Percentiles rank a stretch among this genome's conserved stretches.
Conservation (phyloP, 1,140 invertebrate genomes). For the Arion vulgaris region DNA sequence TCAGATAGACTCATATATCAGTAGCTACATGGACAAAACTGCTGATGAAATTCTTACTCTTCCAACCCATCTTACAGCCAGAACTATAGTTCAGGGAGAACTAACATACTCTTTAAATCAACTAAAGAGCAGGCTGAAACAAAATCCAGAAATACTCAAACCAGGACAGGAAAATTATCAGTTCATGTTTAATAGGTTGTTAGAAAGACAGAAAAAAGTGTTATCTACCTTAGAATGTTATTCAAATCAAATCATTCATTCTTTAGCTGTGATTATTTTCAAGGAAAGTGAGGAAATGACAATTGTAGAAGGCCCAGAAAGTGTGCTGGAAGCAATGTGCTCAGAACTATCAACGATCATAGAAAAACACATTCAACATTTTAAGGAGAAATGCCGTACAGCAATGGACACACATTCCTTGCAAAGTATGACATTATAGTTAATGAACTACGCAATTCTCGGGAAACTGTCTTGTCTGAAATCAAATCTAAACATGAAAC, state of each 20-base stretch:
- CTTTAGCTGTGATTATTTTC: constrained; percentile 48
- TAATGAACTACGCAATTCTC: constrained; percentile 36
- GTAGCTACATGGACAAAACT: constrained; percentile 53
- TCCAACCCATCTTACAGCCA: constrained; percentile 59
- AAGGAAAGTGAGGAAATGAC: constrained; percentile 53
- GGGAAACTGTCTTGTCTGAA: constrained; percentile 35
- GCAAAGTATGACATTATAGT: constrained; percentile 48
- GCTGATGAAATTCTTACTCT: constrained; percentile 52
- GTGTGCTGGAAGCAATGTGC: constrained; percentile 49
- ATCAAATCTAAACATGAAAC: constrained; percentile 41
- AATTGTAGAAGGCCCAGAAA: constrained; percentile 48
- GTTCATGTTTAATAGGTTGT: constrained; percentile 56
- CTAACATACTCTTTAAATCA: constrained; percentile 61
- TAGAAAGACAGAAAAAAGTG: constrained; percentile 50
- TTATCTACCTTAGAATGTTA: constrained; percentile 46
- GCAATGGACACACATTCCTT: constrained; percentile 41
- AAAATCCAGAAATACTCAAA: constrained; percentile 37
- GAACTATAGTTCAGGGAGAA: constrained; percentile 63
- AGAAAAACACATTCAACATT: constrained; percentile 49
- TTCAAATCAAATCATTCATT: constrained; percentile 45
- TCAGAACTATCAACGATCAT: constrained; percentile 53
- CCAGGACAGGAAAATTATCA: constrained; percentile 47
- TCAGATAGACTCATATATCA: constrained; percentile 61
- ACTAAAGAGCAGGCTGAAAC: constrained; percentile 55
- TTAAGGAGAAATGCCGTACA: constrained; percentile 47